Percentiles rank a stretch among this genome's conserved stretches.
Conservation (phyloP, 2,797 vertebrate species). For the Bradypodion pumilum region DNA sequence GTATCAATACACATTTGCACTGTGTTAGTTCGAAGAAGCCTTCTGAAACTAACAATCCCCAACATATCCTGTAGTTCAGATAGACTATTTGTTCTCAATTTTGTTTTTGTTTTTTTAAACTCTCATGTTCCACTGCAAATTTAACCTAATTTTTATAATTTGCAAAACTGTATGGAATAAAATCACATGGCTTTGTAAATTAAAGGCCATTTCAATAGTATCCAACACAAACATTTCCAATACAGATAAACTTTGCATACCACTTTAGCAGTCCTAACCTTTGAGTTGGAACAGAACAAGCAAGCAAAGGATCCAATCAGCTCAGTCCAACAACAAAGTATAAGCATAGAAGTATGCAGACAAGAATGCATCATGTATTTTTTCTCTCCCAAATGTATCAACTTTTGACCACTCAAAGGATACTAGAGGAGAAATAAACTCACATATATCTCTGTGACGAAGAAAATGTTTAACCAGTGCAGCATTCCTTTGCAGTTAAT, state of each 20-base stretch:
- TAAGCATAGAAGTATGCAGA: slow-evolving; percentile 36
- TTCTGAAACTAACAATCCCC: background rate
- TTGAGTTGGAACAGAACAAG: slow-evolving; percentile 12
- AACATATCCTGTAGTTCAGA: background rate
- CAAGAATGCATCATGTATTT: background rate
- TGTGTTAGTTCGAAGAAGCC: background rate
- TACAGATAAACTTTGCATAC: background rate
- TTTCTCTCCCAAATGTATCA: background rate
- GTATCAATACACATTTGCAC: background rate
- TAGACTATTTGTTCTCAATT: background rate
- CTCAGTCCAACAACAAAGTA: slow-evolving; percentile 34
- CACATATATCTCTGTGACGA: slow-evolving; percentile 35
- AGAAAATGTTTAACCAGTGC: slow-evolving; percentile 13
- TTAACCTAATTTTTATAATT: slow-evolving; percentile 24
- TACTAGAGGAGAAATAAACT: slow-evolving; percentile 30
- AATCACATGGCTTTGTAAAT: background rate
- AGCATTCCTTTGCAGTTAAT: background rate
- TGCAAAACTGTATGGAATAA: background rate
- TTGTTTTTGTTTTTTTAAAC: background rate
- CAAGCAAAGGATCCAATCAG: slow-evolving; percentile 13
- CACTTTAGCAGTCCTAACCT: slow-evolving; percentile 2
- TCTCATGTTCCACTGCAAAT: background rate
- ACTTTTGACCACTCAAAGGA: background rate
- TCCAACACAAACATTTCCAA: background rate
- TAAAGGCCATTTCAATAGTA: background rate